Evolutionary conservation across 1,140 invertebrate genomes (phyloP).

Genomic region (Potamilus streckersoni): DNA sequence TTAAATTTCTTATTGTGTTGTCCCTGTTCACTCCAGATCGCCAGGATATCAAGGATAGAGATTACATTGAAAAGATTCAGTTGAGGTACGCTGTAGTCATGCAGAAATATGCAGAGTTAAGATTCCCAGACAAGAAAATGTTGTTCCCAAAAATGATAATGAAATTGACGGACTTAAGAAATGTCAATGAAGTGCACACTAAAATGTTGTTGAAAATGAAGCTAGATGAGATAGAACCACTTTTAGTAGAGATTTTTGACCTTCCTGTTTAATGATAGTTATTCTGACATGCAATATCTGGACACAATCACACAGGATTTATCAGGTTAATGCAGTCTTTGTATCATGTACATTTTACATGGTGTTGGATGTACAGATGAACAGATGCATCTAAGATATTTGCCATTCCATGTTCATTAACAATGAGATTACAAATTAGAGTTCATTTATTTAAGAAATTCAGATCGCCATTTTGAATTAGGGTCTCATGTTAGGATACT

Average conservation of each 20-base stretch:
- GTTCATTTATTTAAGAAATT: too few species aligned
- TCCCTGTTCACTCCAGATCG: slow-evolving; percentile 61
- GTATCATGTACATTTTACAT: too few species aligned
- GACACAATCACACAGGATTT: too few species aligned
- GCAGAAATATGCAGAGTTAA: slow-evolving; percentile 44
- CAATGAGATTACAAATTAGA: too few species aligned
- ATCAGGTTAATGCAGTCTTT: too few species aligned
- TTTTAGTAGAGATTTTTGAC: slow-evolving; percentile 63
- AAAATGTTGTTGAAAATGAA: slow-evolving; percentile 64
- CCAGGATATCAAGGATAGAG: slow-evolving; percentile 33
- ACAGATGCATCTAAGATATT: too few species aligned
- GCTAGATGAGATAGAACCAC: slow-evolving; percentile 58
- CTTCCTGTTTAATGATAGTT: slow-evolving; percentile 17
- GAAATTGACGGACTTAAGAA: slow-evolving; percentile 61
- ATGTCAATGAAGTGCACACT: slow-evolving; percentile 63
- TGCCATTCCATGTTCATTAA: too few species aligned
- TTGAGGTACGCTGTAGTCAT: slow-evolving; percentile 56
- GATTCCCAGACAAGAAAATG: slow-evolving; percentile 52
- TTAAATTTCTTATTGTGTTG: slow-evolving; percentile 58
- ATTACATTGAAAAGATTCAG: slow-evolving; percentile 49
- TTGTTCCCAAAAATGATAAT: slow-evolving; percentile 59
- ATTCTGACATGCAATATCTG: too few species aligned
- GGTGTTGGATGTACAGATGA: too few species aligned
- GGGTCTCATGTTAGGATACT: too few species aligned
- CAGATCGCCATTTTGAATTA: too few species aligned